Evolutionary conservation across 1,140 invertebrate genomes (phyloP).

Genomic region (Sarcophaga bullata): DNA sequence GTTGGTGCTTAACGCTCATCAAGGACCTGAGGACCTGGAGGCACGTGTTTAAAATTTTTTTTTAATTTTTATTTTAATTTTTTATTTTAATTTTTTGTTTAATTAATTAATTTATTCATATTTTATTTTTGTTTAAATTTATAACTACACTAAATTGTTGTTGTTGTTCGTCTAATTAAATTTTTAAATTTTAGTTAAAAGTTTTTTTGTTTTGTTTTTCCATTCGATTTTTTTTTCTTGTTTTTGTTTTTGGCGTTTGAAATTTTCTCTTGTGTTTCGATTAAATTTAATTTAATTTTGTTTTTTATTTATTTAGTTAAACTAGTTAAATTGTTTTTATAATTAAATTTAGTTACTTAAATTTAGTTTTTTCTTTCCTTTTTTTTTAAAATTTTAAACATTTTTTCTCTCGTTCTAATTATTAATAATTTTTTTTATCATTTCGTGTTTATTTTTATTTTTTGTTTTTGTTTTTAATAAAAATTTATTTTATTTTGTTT

Average conservation of each 20-base stretch:
- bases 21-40: conserved; percentile 47
- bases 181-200: conserved; percentile 44
- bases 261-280: background rate
- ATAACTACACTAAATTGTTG: conserved; percentile 28
- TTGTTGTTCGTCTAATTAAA: conserved; percentile 45
- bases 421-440: conserved; percentile 27
- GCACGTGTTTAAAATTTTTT: conserved; percentile 42
- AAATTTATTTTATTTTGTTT: conserved; percentile 34
- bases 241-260: conserved; percentile 6
- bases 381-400: background rate
- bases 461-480: background rate
- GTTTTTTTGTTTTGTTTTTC: background rate
- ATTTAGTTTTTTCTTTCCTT: conserved; percentile 12
- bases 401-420: conserved; percentile 30
- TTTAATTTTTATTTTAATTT: no score
- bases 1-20: conserved; percentile 43
- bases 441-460: conserved; percentile 32
- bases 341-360: conserved; percentile 36
- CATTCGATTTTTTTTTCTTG: conserved; percentile 39
- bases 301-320: conserved; percentile 42
- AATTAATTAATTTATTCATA: background rate
- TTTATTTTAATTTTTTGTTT: no score
- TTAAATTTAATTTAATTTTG: conserved; percentile 41
- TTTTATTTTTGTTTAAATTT: conserved; percentile 22
- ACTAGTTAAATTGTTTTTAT: conserved; percentile 21